Evolutionary conservation across 2,888 invertebrate genomes (phyloP).

Genomic region (Syrista parreyssii): DNA sequence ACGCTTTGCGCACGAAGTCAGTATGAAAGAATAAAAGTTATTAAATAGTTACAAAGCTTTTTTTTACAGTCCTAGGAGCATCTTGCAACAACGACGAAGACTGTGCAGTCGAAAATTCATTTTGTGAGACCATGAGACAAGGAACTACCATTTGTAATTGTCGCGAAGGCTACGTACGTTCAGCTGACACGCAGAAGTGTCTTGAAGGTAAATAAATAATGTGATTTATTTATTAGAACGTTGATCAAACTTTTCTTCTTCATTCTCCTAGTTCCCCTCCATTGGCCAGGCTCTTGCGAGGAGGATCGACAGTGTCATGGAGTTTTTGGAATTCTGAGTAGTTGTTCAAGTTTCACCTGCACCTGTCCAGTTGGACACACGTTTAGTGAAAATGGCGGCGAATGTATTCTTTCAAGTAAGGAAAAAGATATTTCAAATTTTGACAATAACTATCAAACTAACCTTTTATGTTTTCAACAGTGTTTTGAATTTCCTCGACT

Average conservation of each 20-base stretch:
- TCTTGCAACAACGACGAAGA: not conserved
- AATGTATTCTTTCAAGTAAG: slow-evolving; percentile 8
- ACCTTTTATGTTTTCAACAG: not conserved
- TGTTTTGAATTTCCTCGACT: not conserved
- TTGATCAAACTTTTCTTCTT: not conserved
- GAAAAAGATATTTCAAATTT: not conserved
- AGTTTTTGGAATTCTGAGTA: slow-evolving; percentile 10
- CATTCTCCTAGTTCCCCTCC: slow-evolving; percentile 2
- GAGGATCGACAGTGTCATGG: slow-evolving; percentile 8
- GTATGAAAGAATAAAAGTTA: not conserved
- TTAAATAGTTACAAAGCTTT: not conserved
- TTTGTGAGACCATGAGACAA: not conserved
- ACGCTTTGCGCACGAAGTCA: not conserved
- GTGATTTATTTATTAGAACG: not conserved
- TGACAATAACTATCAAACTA: not conserved
- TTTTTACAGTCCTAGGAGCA: not conserved
- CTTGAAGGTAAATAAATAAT: not conserved
- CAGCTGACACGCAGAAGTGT: not conserved
- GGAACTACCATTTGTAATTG: not conserved
- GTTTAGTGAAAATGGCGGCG: not conserved
- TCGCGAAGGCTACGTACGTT: not conserved
- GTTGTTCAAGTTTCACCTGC: not conserved
- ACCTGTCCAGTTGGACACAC: slow-evolving; percentile 5
- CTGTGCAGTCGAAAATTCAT: not conserved
- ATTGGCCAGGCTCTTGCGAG: slow-evolving; percentile 13